These are phyloP conservation scores for Myioborus miniatus DNA, from an alignment of 2,797 vertebrate species.

Conservation along the genomic window DNA sequence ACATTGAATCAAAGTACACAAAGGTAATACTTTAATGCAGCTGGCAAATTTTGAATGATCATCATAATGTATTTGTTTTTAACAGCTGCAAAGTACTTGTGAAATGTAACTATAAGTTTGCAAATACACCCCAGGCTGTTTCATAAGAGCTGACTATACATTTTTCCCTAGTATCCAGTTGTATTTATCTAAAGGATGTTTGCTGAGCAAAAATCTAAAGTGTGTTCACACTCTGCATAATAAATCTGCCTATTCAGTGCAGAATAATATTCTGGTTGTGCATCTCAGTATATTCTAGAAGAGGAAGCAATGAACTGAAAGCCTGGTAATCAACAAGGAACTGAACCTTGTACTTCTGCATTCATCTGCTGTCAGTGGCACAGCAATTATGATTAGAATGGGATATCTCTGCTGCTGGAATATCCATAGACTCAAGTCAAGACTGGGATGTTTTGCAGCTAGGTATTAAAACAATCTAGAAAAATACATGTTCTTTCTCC, in stretches of 20 bases:
- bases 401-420: neutral
- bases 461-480: neutral
- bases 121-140: neutral
- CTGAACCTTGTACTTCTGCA: conserved; percentile 20
- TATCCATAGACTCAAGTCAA: neutral
- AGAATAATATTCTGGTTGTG: conserved; percentile 9
- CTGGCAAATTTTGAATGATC: neutral
- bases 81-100: neutral
- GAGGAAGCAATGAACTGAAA: conserved; percentile 19
- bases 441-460: neutral
- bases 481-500: neutral
- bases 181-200: neutral
- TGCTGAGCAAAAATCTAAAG: conserved; percentile 46
- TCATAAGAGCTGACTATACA: conserved; percentile 27
- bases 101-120: neutral
- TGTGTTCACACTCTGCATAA: neutral
- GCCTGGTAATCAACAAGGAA: conserved; percentile 39
- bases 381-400: neutral
- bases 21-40: neutral
- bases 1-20: neutral
- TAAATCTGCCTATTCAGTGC: conserved; percentile 27
- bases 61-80: neutral
- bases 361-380: neutral
- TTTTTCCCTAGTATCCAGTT: conserved; percentile 18
- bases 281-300: conserved; percentile 30